These are phyloP conservation scores for Laothoe populi DNA, from an alignment of 2,888 invertebrate genomes.

Conservation along the genomic window DNA sequence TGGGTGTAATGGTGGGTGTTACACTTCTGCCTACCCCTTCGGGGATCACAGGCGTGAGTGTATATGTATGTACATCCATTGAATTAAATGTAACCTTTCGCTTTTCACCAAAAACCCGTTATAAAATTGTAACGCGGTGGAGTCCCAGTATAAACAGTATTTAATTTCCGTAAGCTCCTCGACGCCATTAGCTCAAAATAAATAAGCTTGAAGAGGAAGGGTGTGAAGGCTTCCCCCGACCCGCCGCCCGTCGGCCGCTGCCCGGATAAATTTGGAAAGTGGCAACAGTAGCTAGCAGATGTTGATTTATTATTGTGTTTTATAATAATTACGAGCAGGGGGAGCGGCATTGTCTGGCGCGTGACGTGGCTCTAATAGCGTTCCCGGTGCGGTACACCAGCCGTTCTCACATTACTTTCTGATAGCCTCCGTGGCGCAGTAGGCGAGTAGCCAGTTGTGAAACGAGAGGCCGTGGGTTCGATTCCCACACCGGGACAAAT, in stretches of 20 bases:
- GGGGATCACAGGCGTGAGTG: too few relatives aligned
- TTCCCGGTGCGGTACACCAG: conserved; percentile 45
- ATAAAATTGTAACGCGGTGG: conserved; percentile 59
- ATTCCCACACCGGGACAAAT: too few relatives aligned
- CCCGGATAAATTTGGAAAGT: conserved; percentile 75
- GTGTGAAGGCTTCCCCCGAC: conserved; percentile 59
- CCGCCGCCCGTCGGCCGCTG: conserved; percentile 39
- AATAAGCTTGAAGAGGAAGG: conserved; percentile 68
- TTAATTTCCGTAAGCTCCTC: conserved; percentile 74
- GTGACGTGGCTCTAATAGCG: conserved; percentile 58
- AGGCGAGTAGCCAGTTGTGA: too few relatives aligned
- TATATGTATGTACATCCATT: too few relatives aligned
- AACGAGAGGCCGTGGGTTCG: too few relatives aligned
- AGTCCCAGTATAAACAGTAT: conserved; percentile 63
- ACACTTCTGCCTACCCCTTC: too few relatives aligned
- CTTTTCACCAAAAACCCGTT: conserved; percentile 40
- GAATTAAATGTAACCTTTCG: conserved; percentile 34
- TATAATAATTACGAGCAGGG: conserved; percentile 76
- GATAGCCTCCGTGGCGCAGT: too few relatives aligned
- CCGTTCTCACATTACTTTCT: conserved; percentile 54
- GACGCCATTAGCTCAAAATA: conserved; percentile 73
- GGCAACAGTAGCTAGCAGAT: conserved; percentile 77
- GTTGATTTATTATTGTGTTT: conserved; percentile 81
- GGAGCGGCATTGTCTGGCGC: conserved; percentile 61
- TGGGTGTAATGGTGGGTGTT: too few relatives aligned